phyloP scores from a whole-genome alignment of 2,888 invertebrate genomes.

The Julus scanicus region DNA sequence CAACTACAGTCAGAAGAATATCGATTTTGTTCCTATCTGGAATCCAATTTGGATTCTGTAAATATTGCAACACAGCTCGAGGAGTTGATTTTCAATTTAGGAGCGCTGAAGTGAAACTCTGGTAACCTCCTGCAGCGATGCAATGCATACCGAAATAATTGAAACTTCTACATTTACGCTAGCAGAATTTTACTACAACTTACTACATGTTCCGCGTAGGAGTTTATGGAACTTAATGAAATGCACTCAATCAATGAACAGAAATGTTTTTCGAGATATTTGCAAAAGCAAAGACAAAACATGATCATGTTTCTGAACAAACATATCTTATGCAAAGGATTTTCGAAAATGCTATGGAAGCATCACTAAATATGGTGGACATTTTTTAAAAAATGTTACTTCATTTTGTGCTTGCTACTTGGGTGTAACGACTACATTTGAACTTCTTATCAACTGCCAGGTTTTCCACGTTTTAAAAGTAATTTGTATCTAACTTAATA shows the following conservation, averaged over 20 bases:
- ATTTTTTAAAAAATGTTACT: no score
- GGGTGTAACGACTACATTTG: no score
- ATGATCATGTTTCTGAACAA: no score
- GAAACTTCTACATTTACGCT: neutral
- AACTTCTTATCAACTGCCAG: neutral
- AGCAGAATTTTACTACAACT: no score
- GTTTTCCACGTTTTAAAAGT: neutral
- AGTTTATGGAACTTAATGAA: no score
- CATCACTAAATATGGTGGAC: no score
- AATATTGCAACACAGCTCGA: neutral
- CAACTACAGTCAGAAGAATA: neutral
- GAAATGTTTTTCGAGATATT: neutral
- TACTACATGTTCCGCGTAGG: no score
- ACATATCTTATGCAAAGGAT: no score
- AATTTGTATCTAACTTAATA: neutral
- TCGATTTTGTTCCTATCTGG: neutral
- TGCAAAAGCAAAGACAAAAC: no score
- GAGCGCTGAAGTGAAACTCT: neutral
- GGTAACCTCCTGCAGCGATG: neutral
- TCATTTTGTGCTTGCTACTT: no score
- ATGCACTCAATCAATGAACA: neutral
- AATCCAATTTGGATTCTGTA: constrained; percentile 6
- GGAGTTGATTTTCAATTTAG: constrained; percentile 28
- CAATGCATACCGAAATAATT: neutral
- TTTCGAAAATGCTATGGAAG: no score